These are phyloP conservation scores for Aromia moschata DNA, from an alignment of 2,888 invertebrate species.

Conservation along the genomic window DNA sequence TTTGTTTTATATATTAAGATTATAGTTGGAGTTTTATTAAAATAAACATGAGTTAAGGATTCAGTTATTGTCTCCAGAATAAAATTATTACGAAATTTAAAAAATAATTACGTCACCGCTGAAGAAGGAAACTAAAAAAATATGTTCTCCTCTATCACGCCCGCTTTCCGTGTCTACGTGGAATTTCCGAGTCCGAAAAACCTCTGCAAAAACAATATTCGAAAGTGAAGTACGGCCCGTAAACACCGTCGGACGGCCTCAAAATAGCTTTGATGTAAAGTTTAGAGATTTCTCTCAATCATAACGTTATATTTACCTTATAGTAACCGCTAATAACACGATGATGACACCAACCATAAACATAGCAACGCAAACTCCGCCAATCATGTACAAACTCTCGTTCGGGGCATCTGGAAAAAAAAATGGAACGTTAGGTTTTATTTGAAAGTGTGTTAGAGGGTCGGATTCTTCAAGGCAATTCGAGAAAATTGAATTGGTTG, in stretches of 20 bases:
- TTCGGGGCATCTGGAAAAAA: constrained; percentile 82
- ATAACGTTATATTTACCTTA: constrained; percentile 70
- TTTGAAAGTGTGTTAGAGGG: too few relatives aligned
- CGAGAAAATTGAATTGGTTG: too few relatives aligned
- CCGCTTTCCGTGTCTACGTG: background rate
- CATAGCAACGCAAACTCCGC: constrained; percentile 85
- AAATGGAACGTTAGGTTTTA: too few relatives aligned
- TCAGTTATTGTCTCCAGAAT: too few relatives aligned
- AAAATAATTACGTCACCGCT: too few relatives aligned
- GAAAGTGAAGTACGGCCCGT: background rate
- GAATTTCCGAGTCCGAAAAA: constrained; percentile 1
- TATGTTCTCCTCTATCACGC: too few relatives aligned
- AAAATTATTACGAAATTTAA: too few relatives aligned
- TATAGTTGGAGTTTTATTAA: too few relatives aligned
- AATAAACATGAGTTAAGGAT: too few relatives aligned
- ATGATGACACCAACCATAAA: constrained; percentile 82
- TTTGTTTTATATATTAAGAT: too few relatives aligned
- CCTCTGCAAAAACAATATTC: background rate
- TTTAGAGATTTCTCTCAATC: constrained; percentile 23
- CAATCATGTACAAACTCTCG: constrained; percentile 85
- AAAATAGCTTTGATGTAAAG: constrained; percentile 27
- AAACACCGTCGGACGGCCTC: constrained; percentile 24
- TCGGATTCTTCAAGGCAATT: too few relatives aligned
- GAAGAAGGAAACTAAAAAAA: too few relatives aligned
- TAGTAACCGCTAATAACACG: constrained; percentile 81